Percentiles rank a stretch among this genome's conserved stretches.
Conservation (phyloP, 2,797 vertebrate species). For the Parambassis ranga region DNA sequence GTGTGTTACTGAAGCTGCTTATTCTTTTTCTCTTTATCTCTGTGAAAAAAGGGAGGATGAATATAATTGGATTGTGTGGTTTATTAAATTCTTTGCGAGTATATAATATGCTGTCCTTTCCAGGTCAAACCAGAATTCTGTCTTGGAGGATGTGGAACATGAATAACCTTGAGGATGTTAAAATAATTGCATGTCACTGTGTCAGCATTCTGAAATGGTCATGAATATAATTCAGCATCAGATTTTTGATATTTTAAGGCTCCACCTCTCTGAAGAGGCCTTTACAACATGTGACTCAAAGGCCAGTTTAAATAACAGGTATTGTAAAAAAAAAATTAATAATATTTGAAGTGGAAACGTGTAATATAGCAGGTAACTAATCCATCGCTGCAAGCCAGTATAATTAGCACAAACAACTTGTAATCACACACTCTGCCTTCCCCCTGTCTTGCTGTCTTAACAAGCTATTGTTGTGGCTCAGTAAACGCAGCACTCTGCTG, state of each 20-base stretch:
- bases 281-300: not conserved
- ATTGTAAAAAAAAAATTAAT: conserved; percentile 2
- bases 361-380: conserved; percentile 9
- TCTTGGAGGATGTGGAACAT: conserved; percentile 34
- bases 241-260: conserved; percentile 20
- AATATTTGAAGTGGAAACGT: conserved; percentile 13
- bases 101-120: not conserved
- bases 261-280: not conserved
- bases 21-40: conserved; percentile 37
- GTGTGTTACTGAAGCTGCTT: conserved; percentile 48
- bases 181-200: conserved; percentile 37
- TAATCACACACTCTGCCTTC: conserved; percentile 1
- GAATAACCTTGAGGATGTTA: conserved; percentile 33
- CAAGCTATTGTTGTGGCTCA: conserved; percentile 33
- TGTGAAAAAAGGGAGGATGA: conserved; percentile 29
- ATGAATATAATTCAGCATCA: conserved; percentile 24
- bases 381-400: conserved; percentile 7
- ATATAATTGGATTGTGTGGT: conserved; percentile 56
- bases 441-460: conserved; percentile 21
- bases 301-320: conserved; percentile 10
- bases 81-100: conserved; percentile 24
- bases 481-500: conserved; percentile 41
- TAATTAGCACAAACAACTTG: conserved; percentile 12
- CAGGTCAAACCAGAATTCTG: conserved; percentile 30
- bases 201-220: conserved; percentile 1